Evolutionary conservation across 2,888 invertebrate genomes (phyloP), one percentile per base, ranked within the genome.

Genomic region (Crematogaster levior): DNA sequence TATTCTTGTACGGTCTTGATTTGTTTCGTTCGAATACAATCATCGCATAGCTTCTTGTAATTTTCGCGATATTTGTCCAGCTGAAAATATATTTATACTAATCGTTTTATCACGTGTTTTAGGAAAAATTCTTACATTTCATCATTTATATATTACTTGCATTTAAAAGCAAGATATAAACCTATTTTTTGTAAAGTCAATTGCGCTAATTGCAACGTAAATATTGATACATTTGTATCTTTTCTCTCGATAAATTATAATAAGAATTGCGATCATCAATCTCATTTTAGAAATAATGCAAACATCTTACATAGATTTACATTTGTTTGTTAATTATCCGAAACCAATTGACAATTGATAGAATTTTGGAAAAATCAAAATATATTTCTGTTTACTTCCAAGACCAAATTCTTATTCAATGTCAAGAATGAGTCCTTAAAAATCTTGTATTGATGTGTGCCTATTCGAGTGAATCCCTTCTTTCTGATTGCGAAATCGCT

Each of bases 11-110:
- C 37, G 27, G 58, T 66, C 51, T 65, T 37, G 37, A 51, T 66
- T 65, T 18, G 27, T 51, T 66, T 24, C 9, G 9, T 75, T 75
- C 48, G 24, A 75, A 61, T 56, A 72, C 18, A 56, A 73, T 73
- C 21, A 58, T 75, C 37, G 63, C 37, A 65, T 24, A 37, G 66
- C 37, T 75, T 65, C 15, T 75, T 61, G 21, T 46, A 43, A 73
- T 46, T 73, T 61, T 73, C 24, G 24, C 37, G 9, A n/a, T 24
- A 4, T 21, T 74, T n/a, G 48, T 58, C 34, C 21, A 46, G 34
- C 10, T 56, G 21, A 68, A 77, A 68, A 68, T 15, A 68, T 15
- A 37, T 74, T 37, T 24, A 61, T 40, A 51, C 12, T 51, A 65
- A 65, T 40, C 4, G 24, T 27, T 70, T 21, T 51, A 53, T 48